phyloP scores from a whole-genome alignment of 64 coral and sea anemone genomes.

The Porites australiensis region DNA sequence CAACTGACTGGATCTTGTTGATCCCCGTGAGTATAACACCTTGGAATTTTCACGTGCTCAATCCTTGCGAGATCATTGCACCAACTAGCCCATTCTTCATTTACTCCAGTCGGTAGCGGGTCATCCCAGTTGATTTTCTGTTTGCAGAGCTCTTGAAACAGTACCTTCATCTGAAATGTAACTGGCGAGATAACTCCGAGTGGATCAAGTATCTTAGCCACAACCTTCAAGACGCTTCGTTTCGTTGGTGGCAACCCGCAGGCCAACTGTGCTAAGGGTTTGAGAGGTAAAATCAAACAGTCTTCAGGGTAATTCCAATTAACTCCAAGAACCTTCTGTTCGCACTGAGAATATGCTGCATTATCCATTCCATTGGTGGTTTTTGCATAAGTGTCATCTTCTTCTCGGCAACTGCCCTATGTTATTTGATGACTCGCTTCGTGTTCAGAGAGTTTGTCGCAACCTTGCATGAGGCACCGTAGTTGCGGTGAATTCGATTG shows the following conservation, averaged over 20 bases:
- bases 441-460: too few relatives aligned
- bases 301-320: background rate
- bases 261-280: conserved; percentile 46
- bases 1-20: background rate
- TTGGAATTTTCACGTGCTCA: conserved; percentile 11
- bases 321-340: too few relatives aligned
- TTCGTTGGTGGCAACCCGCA: conserved; percentile 38
- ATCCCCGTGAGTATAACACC: conserved; percentile 20
- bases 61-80: conserved; percentile 38
- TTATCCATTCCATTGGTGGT: too few relatives aligned
- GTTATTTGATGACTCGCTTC: too few relatives aligned
- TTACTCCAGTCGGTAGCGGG: too few relatives aligned
- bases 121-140: too few relatives aligned
- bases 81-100: conserved; percentile 44
- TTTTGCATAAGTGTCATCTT: too few relatives aligned
- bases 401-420: too few relatives aligned
- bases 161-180: conserved; percentile 39
- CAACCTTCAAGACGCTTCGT: conserved; percentile 42
- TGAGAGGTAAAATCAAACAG: conserved; percentile 1
- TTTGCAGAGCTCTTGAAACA: conserved; percentile 59
- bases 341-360: too few relatives aligned
- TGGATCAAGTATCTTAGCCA: conserved; percentile 58
- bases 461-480: background rate
- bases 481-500: conserved; percentile 38
- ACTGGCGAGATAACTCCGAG: conserved; percentile 55